Evolutionary conservation across 2,888 invertebrate species (phyloP).

Genomic region (Tuberolachnus salignus): DNA sequence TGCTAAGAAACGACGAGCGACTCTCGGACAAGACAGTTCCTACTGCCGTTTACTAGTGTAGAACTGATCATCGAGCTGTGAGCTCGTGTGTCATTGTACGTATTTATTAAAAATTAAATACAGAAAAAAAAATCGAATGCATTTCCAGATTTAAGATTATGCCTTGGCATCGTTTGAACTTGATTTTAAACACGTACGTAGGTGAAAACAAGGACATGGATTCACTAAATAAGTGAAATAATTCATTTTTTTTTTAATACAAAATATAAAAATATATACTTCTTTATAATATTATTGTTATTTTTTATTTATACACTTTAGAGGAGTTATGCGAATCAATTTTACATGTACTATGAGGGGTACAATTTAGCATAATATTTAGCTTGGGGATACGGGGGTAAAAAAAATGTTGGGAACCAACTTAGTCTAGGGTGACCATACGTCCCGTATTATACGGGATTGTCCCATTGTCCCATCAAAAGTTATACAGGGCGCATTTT

Average conservation of each 20-base stretch:
- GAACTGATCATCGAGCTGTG: not conserved
- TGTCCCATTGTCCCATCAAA: too few relatives aligned
- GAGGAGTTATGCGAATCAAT: not conserved
- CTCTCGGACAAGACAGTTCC: too few relatives aligned
- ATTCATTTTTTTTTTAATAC: not conserved
- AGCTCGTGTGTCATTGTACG: not conserved
- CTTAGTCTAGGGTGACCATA: too few relatives aligned
- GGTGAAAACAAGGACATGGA: too few relatives aligned
- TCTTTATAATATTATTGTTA: not conserved
- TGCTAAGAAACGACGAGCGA: too few relatives aligned
- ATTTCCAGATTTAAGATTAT: not conserved
- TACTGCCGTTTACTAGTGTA: too few relatives aligned
- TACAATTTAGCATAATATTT: not conserved
- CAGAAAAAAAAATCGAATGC: not conserved
- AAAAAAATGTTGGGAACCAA: not conserved
- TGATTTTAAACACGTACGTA: not conserved
- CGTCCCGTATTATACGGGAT: too few relatives aligned
- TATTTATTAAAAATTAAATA: not conserved
- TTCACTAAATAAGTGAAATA: too few relatives aligned
- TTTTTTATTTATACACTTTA: not conserved
- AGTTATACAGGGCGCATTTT: too few relatives aligned
- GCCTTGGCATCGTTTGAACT: not conserved
- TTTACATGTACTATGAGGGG: not conserved
- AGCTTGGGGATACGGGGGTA: not conserved
- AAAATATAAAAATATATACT: not conserved